Percentiles rank a stretch among this genome's conserved stretches.
phyloP scores from a whole-genome alignment of 1,140 invertebrate genomes.

The Portunus trituberculatus region DNA sequence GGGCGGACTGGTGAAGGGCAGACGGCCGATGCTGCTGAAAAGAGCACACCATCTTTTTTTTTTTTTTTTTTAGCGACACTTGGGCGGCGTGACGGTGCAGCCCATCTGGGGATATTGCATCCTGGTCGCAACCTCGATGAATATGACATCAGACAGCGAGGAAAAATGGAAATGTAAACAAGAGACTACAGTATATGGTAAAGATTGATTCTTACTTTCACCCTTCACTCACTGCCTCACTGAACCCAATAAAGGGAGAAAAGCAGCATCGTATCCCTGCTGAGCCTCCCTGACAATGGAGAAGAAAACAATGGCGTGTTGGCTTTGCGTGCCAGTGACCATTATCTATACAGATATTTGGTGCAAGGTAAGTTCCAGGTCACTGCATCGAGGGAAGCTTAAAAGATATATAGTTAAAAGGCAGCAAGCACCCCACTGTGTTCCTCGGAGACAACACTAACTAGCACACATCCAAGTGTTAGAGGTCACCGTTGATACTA shows the following conservation, averaged over 20 bases:
- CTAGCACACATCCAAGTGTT: no score
- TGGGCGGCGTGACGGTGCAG: neutral
- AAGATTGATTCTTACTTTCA: neutral
- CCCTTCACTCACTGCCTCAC: neutral
- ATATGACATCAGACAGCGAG: neutral
- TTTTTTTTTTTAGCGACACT: neutral
- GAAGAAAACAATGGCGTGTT: neutral
- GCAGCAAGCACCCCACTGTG: no score
- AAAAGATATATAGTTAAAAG: no score
- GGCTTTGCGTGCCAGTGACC: neutral
- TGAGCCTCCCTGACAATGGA: neutral
- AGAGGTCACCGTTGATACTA: no score
- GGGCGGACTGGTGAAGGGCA: neutral
- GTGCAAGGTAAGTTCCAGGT: neutral
- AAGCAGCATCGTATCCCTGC: neutral
- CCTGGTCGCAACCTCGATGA: neutral
- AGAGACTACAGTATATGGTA: neutral
- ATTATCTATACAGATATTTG: neutral
- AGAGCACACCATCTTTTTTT: neutral
- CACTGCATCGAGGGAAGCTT: neutral
- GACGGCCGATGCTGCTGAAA: neutral
- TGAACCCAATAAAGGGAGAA: neutral
- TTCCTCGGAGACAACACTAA: no score
- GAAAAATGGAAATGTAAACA: neutral
- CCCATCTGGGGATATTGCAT: neutral